These are phyloP conservation scores for Xyliphius kryptos DNA, from an alignment of 2,113 vertebrate genomes.

Conservation along the genomic window DNA sequence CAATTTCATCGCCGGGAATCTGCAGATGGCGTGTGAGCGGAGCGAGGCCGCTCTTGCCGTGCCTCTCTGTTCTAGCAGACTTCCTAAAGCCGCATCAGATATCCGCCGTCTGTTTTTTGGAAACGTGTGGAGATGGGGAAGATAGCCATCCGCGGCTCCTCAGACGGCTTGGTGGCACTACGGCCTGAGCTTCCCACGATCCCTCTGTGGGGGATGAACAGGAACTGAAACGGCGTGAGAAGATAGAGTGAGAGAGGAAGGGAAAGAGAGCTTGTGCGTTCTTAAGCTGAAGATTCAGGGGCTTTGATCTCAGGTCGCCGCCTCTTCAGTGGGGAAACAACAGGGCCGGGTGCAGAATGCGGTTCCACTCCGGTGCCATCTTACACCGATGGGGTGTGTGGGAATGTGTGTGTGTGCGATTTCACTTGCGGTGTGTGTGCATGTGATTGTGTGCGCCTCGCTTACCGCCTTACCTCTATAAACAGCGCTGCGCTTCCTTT, in stretches of 20 bases:
- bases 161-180: slow-evolving; percentile 23
- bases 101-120: slow-evolving; percentile 31
- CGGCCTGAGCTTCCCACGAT: slow-evolving; percentile 36
- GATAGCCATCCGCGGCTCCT: slow-evolving; percentile 16
- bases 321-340: slow-evolving; percentile 2
- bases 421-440: neutral
- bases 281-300: slow-evolving; percentile 3
- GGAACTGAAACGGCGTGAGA: slow-evolving; percentile 40
- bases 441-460: neutral
- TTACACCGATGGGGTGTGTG: neutral
- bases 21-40: slow-evolving; percentile 13
- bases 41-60: neutral
- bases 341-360: neutral
- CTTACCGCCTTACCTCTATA: neutral
- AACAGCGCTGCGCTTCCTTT: slow-evolving; percentile 24
- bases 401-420: neutral
- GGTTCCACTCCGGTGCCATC: slow-evolving; percentile 23
- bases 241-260: slow-evolving; percentile 26
- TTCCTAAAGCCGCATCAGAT: slow-evolving; percentile 33
- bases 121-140: slow-evolving; percentile 22
- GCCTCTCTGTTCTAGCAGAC: neutral
- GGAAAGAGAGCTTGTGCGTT: slow-evolving; percentile 12
- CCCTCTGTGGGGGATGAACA: slow-evolving; percentile 6
- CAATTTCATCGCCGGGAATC: slow-evolving; percentile 6
- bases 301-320: slow-evolving; percentile 34